phyloP scores from a whole-genome alignment of 2,113 vertebrate genomes.

The Zosterops japonicus region DNA sequence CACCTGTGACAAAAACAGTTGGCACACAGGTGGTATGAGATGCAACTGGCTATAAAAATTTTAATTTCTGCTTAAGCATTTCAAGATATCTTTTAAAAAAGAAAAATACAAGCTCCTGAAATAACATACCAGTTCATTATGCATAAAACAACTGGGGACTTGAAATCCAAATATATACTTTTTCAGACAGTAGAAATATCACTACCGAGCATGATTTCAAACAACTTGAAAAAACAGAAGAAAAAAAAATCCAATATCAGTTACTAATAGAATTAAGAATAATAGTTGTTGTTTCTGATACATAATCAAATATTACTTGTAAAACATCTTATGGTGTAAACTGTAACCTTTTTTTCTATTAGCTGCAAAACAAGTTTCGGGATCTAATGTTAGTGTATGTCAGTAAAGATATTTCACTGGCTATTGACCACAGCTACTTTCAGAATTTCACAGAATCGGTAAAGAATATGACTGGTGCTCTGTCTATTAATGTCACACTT shows the following conservation, averaged over 20 bases:
- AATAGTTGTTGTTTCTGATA: not conserved
- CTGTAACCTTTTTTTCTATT: not conserved
- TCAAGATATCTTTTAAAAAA: not conserved
- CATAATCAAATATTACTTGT: not conserved
- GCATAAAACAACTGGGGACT: not conserved
- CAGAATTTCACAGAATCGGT: not conserved
- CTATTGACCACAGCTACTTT: not conserved
- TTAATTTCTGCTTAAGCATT: not conserved
- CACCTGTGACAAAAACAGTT: not conserved
- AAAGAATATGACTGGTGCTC: not conserved
- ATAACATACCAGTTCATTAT: not conserved
- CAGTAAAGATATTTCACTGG: not conserved
- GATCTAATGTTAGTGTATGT: not conserved
- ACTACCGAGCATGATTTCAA: not conserved
- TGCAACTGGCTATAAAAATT: not conserved
- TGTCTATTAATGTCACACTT: not conserved
- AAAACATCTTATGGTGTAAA: not conserved
- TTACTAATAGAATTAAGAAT: not conserved
- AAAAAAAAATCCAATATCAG: not conserved
- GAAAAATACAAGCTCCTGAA: not conserved
- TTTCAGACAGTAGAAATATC: not conserved
- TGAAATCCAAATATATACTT: not conserved
- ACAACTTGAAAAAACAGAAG: not conserved
- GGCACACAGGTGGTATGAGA: rapidly evolving
- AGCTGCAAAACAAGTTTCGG: not conserved